phyloP scores from a whole-genome alignment of 2,797 vertebrate species.

The Gambusia yucatana region DNA sequence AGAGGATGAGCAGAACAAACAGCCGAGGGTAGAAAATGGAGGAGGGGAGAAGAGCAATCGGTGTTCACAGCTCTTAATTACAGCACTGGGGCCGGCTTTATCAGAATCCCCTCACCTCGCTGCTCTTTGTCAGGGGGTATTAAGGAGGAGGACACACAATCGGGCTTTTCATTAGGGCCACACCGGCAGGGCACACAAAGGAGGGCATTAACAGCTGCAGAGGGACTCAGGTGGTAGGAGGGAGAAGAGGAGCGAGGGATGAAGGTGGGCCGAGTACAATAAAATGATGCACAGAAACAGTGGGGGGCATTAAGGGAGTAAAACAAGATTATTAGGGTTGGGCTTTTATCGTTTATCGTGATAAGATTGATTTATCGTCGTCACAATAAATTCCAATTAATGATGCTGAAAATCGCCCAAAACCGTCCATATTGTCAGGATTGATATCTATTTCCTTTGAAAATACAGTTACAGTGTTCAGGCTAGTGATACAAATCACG shows the following conservation, averaged over 20 bases:
- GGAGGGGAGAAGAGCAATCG: conserved; percentile 34
- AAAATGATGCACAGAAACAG: conserved; percentile 15
- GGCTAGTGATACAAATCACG: too few species aligned
- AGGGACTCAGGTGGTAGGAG: conserved; percentile 58
- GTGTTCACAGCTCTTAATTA: conserved; percentile 93
- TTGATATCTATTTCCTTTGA: too few species aligned
- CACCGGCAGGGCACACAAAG: conserved; percentile 87
- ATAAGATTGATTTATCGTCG: too few species aligned
- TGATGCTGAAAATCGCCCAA: too few species aligned
- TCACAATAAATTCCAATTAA: too few species aligned
- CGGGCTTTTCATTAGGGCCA: conserved; percentile 93
- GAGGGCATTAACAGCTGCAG: conserved; percentile 85
- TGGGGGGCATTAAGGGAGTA: not conserved
- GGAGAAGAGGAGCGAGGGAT: conserved; percentile 5
- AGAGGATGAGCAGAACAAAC: conserved; percentile 36
- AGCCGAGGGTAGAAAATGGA: conserved; percentile 8
- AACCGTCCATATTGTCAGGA: too few species aligned
- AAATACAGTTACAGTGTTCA: too few species aligned
- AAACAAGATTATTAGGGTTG: not conserved
- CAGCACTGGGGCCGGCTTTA: conserved; percentile 86
- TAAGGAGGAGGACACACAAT: conserved; percentile 93
- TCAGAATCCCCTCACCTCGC: conserved; percentile 90
- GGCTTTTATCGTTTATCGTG: too few species aligned
- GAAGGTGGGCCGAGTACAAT: conserved; percentile 28
- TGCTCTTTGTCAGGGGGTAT: conserved; percentile 91